Evolutionary conservation across 2,888 invertebrate genomes (phyloP), one percentile per base, ranked within the genome.

Genomic region (Ditula angustiorana): DNA sequence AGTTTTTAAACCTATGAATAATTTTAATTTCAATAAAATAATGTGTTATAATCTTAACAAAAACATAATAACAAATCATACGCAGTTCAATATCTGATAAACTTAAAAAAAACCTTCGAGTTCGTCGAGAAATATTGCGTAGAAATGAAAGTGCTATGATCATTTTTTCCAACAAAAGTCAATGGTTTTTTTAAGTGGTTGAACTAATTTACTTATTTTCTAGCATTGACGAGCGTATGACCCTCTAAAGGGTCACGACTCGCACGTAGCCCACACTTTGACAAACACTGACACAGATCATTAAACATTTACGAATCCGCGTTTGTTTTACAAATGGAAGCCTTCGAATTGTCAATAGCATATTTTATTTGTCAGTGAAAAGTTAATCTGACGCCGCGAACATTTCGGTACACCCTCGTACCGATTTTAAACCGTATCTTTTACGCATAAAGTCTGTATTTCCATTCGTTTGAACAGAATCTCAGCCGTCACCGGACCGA

Each of bases 321-420:
- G 50, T 58, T 63, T 58, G 57, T 63, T 63, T 63, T 50, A 44
- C 50, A 58, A 63, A 58, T 58, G 63, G 50, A 52, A 44, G 24
- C 44, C 50, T 63, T 44, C 62, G 11, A 41, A 63, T 62, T 58
- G 57, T 58, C 57, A 57, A 58, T 52, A 49, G 41, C 57, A 57
- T 63, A 50, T 63, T 63, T 63, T 58, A 50, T 63, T 50, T 63
- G 56, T 63, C 63, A 63, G 41, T 63, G 44, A 50, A 57, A 57
- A 50, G 57, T 57, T 63, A 63, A 63, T 63, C 57, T 50, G 19
- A 28, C 23, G 21, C 46, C 30, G 28, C 11, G 4, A 5, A 30
- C 11, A 28, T 56, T 41, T 10, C 10, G 41, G 41, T 41, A 41
- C 35, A 37, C 7, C 19, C 5, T 19, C 4, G 41, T 10, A 41